Evolutionary conservation across 2,888 invertebrate species (phyloP), one percentile per base, ranked within the genome.

Genomic region (Meliscaeva auricollis): DNA sequence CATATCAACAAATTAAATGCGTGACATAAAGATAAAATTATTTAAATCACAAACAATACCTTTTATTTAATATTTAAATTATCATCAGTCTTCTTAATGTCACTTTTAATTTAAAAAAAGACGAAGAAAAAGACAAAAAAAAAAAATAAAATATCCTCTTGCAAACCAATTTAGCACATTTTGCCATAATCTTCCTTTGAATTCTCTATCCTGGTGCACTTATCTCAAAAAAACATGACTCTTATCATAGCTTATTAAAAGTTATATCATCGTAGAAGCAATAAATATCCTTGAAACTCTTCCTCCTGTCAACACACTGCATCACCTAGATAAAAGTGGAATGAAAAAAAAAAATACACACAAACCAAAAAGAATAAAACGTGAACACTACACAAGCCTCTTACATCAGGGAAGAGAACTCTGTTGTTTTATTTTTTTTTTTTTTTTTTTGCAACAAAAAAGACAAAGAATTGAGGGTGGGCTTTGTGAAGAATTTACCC

Each of bases 241-340:
- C 68, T 81, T 73, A 85, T 85, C 85, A 85, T 72, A 69, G 70
- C 77, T 85, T 85, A 85, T 85, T 81, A 81, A 77, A 85, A 85
- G 81, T 85, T 85, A 81, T 85, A 81, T 81, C 81, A 77, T 85
- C 76, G 69, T 62, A 58, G 62, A 77, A 69, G 81, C 73, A 77
- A 81, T 85, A 85, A 85, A 85, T 85, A 85, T 73, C 56, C 62
- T 60, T 56, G 69, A 46, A 76, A 73, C 50, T 62, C 35, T 41
- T 69, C 73, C 72, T 81, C 73, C 76, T 77, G 73, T 85, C 76
- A 69, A 69, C 73, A 48, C 50, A 62, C 78, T 75, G 74, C 80
- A 80, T 60, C 69, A 66, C 52, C 66, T 48, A 66, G 66, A 58
- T 70, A 58, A 74, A 62, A 56, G 17, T 3, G 13, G 13, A 68